Evolutionary conservation across 2,888 invertebrate genomes (phyloP).

Genomic region (Amphipyra tragopoginis): DNA sequence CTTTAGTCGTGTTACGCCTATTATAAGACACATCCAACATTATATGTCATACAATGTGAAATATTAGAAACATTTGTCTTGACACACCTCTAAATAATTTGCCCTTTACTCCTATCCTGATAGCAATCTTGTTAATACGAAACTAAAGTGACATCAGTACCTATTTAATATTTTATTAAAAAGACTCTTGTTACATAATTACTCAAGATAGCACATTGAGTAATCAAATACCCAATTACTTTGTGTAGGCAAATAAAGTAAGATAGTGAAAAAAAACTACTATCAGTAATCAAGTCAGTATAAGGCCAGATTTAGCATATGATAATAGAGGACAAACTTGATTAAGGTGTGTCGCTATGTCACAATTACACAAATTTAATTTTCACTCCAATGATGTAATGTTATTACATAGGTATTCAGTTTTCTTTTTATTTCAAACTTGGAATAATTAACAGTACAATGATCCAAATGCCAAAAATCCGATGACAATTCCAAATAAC

Average conservation of each 20-base stretch:
- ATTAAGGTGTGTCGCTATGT: constrained; percentile 53
- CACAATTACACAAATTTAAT: constrained; percentile 6
- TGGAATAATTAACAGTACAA: background rate
- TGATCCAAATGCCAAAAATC: background rate
- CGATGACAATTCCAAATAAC: background rate
- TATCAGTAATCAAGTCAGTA: constrained; percentile 63
- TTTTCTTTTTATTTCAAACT: background rate
- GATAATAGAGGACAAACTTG: constrained; percentile 41
- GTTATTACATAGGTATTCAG: background rate
- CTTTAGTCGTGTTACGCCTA: too few relatives aligned
- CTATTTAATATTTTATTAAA: too few relatives aligned
- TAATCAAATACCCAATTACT: constrained; percentile 26
- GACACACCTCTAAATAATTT: too few relatives aligned
- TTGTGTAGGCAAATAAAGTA: constrained; percentile 43
- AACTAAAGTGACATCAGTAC: too few relatives aligned
- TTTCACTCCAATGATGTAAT: background rate
- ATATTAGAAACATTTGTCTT: background rate
- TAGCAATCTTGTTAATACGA: too few relatives aligned
- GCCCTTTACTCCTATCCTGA: too few relatives aligned
- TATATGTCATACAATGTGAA: background rate
- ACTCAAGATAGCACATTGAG: background rate
- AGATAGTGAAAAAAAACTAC: constrained; percentile 48
- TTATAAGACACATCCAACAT: background rate
- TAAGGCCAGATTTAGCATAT: constrained; percentile 62
- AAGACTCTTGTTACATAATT: too few relatives aligned